phyloP scores from a whole-genome alignment of 1,140 invertebrate genomes.

The Pygmarrhopalites habei region DNA sequence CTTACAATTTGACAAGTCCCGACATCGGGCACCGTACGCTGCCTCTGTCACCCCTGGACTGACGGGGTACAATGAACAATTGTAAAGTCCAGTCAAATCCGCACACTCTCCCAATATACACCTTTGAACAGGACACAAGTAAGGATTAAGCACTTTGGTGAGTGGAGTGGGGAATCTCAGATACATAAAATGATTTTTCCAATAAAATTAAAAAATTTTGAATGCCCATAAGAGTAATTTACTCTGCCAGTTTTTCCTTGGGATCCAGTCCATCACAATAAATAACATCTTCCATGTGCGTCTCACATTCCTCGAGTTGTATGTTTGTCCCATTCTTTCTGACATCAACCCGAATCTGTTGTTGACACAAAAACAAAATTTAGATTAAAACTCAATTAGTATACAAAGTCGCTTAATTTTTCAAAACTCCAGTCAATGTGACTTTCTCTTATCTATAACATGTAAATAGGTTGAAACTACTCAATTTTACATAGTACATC shows the following conservation, averaged over 20 bases:
- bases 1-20: slow-evolving; percentile 80
- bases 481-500: too few species aligned
- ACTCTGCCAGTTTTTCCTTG: slow-evolving; percentile 59
- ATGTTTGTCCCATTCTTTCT: slow-evolving; percentile 70
- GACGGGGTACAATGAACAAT: slow-evolving; percentile 53
- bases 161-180: neutral
- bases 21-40: slow-evolving; percentile 47
- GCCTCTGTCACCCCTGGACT: slow-evolving; percentile 38
- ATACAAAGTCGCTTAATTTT: too few species aligned
- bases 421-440: too few species aligned
- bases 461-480: too few species aligned
- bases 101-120: slow-evolving; percentile 65
- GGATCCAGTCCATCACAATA: slow-evolving; percentile 81
- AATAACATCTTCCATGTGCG: slow-evolving; percentile 63
- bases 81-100: slow-evolving; percentile 76
- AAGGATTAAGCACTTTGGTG: neutral
- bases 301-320: slow-evolving; percentile 69
- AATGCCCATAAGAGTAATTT: too few species aligned
- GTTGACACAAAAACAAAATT: too few species aligned
- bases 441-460: too few species aligned
- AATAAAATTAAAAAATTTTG: too few species aligned
- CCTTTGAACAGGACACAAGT: neutral
- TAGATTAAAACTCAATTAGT: too few species aligned
- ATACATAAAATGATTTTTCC: too few species aligned
- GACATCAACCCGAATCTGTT: slow-evolving; percentile 65